Conservation (phyloP, 2,797 vertebrate species). For the Pristis pectinata region DNA sequence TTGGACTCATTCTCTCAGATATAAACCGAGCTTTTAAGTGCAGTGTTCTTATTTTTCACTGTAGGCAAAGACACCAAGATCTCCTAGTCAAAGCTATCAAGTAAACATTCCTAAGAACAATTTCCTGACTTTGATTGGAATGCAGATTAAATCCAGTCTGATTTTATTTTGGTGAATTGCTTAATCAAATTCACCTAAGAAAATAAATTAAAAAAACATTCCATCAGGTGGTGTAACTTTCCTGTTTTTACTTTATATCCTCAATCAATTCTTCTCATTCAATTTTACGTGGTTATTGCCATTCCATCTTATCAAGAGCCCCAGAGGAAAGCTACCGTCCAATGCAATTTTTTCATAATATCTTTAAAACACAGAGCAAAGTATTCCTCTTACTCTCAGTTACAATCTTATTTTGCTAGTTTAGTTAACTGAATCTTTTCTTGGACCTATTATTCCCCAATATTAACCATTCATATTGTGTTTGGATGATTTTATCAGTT, state of each 20-base stretch:
- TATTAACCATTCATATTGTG: too few species aligned
- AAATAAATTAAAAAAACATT: not conserved
- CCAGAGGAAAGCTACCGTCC: not conserved
- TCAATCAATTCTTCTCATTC: not conserved
- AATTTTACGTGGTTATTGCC: too few species aligned
- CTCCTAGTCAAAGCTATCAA: not conserved
- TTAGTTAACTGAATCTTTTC: too few species aligned
- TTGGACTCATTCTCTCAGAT: not conserved
- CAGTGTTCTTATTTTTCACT: not conserved
- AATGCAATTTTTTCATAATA: not conserved
- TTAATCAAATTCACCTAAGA: not conserved
- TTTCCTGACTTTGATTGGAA: not conserved
- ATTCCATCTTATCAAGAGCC: too few species aligned
- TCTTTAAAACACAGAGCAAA: not conserved
- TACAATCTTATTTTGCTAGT: too few species aligned
- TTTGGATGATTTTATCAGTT: too few species aligned
- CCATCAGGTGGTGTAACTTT: not conserved
- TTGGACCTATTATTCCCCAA: too few species aligned
- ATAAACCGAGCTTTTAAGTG: not conserved
- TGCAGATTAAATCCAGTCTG: not conserved
- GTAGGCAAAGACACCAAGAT: not conserved
- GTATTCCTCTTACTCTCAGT: too few species aligned
- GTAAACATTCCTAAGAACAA: not conserved
- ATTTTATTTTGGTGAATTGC: not conserved
- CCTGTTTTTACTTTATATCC: not conserved